phyloP scores from a whole-genome alignment of 1,140 invertebrate species.

The Drosophila tristis region DNA sequence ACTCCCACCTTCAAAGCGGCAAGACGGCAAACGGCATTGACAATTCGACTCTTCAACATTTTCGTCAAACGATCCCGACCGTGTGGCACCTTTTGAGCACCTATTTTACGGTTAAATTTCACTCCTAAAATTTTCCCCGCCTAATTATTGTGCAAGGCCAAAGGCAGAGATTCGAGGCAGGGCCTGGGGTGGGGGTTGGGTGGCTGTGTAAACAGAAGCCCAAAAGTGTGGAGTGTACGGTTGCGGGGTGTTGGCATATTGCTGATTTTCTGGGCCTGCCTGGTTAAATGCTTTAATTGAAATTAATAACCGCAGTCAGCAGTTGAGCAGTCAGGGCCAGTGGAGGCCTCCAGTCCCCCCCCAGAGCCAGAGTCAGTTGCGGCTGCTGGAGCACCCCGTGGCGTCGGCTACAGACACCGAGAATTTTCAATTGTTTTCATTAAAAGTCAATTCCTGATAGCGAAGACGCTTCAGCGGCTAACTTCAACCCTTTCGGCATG shows the following conservation, averaged over 20 bases:
- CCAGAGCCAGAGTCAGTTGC: no score
- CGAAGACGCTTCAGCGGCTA: conserved; percentile 22
- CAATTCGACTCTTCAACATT: neutral
- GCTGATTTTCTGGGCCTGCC: conserved; percentile 65
- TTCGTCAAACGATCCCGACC: no score
- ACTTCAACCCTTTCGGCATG: conserved; percentile 53
- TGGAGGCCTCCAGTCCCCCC: neutral
- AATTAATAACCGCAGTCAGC: conserved; percentile 80
- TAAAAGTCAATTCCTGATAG: conserved; percentile 78
- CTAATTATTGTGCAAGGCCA: conserved; percentile 63
- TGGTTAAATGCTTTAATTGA: conserved; percentile 84
- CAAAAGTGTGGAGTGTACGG: conserved; percentile 31
- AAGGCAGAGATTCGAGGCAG: no score
- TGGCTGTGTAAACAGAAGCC: conserved; percentile 49
- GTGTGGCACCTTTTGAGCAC: neutral
- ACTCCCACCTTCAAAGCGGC: neutral
- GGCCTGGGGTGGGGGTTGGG: no score
- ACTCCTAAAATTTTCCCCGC: conserved; percentile 59
- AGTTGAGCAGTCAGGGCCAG: conserved; percentile 36
- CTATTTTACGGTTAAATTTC: neutral
- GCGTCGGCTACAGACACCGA: conserved; percentile 33
- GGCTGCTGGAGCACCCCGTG: neutral
- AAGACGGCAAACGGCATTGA: neutral
- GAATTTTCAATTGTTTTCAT: conserved; percentile 83
- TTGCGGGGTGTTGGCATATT: conserved; percentile 29